A percentile compares a stretch with the other conserved stretches of the same genome.
Conservation (phyloP, 1,140 invertebrate species). For the Chymomyza costata region DNA sequence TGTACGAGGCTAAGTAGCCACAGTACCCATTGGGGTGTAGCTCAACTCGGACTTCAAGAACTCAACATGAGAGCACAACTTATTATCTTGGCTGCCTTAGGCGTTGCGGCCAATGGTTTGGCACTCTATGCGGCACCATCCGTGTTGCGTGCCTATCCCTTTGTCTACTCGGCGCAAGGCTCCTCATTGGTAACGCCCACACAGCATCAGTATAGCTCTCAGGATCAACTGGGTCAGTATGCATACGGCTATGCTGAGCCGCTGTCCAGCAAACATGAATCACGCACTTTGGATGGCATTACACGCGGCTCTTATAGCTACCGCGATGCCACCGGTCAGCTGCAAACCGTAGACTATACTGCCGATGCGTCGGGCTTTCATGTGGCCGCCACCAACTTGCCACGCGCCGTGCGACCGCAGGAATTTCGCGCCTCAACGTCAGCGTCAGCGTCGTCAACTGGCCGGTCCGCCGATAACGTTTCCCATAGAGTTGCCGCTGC, state of each 20-base stretch:
- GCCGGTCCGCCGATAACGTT: background rate
- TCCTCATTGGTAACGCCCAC: constrained; percentile 59
- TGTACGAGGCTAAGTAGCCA: background rate
- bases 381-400: constrained; percentile 82
- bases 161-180: constrained; percentile 50
- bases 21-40: constrained; percentile 14
- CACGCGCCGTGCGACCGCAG: constrained; percentile 54
- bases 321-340: constrained; percentile 79
- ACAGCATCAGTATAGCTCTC: constrained; percentile 78
- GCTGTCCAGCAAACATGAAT: constrained; percentile 80
- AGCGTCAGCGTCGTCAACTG: constrained; percentile 1
- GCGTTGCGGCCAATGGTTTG: constrained; percentile 38
- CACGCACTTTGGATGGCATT: constrained; percentile 80
- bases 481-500: constrained; percentile 24
- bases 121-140: constrained; percentile 30
- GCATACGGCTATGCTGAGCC: constrained; percentile 81
- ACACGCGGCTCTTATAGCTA: constrained; percentile 82
- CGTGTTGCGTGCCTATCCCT: constrained; percentile 36
- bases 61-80: constrained; percentile 47
- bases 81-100: constrained; percentile 26
- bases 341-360: constrained; percentile 80
- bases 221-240: constrained; percentile 81
- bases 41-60: constrained; percentile 7
- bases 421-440: background rate
- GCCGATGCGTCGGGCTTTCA: constrained; percentile 80